These are phyloP conservation scores for Atherinomorus stipes DNA, from an alignment of 2,113 vertebrate species.

Conservation along the genomic window DNA sequence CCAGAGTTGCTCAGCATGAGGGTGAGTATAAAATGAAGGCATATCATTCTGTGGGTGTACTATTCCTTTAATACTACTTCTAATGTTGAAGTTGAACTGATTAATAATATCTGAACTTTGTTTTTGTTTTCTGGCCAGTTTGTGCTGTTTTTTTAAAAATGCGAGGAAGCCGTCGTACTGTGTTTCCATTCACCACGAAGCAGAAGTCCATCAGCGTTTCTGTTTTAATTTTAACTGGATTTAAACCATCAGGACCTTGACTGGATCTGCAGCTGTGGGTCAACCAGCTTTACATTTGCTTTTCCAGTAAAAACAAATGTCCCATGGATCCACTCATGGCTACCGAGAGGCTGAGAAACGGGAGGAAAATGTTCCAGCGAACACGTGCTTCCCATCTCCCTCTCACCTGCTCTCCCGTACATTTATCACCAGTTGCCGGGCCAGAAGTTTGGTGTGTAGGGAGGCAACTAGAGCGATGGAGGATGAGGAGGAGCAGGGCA, in stretches of 20 bases:
- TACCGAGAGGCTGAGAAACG: not conserved
- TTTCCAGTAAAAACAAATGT: conserved; percentile 23
- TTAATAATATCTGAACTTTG: not conserved
- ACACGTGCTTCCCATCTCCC: conserved; percentile 12
- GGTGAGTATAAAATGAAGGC: too few relatives aligned
- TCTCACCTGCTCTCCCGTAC: conserved; percentile 16
- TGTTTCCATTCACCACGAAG: conserved; percentile 6
- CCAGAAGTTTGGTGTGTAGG: conserved; percentile 45
- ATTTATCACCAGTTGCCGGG: conserved; percentile 68
- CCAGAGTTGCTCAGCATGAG: too few relatives aligned
- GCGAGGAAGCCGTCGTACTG: conserved; percentile 17
- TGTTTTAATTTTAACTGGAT: conserved; percentile 19
- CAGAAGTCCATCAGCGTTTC: conserved; percentile 6
- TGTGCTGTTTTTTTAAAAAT: conserved; percentile 8
- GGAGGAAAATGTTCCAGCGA: conserved; percentile 9
- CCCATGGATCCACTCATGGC: not conserved
- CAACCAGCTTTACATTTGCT: conserved; percentile 5
- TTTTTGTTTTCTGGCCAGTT: not conserved
- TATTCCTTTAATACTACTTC: too few relatives aligned
- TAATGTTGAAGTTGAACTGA: not conserved
- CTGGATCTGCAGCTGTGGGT: conserved; percentile 16
- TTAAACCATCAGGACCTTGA: conserved; percentile 1
- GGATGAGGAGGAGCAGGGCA: conserved; percentile 54
- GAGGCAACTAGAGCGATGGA: conserved; percentile 67
- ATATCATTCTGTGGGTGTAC: too few relatives aligned